Percentiles rank a stretch among this genome's conserved stretches.
phyloP scores from a whole-genome alignment of 2,888 invertebrate species.

The Bruchidius siliquastri region DNA sequence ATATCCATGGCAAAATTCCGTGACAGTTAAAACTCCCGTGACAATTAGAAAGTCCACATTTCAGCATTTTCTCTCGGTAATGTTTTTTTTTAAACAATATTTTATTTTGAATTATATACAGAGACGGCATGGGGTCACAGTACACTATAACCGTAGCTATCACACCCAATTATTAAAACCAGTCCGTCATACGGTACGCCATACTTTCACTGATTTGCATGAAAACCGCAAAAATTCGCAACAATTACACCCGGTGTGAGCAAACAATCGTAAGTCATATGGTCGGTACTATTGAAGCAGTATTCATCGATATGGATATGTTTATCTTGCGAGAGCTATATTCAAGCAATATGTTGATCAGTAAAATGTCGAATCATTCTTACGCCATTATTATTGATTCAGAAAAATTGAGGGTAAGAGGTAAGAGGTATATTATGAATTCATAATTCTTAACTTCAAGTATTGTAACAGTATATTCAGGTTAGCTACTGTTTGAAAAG shows the following conservation, averaged over 20 bases:
- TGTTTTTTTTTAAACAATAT: background rate
- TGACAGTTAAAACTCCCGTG: background rate
- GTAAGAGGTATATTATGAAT: no score
- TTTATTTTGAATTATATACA: background rate
- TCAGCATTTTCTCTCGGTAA: background rate
- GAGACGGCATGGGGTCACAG: background rate
- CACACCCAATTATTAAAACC: background rate
- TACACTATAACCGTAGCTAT: background rate
- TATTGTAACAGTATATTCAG: no score
- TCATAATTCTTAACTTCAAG: no score
- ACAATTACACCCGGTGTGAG: background rate
- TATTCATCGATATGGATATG: background rate
- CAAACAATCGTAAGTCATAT: background rate
- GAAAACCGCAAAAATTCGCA: background rate
- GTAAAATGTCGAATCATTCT: no score
- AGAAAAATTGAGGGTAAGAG: no score
- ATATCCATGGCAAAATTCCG: background rate
- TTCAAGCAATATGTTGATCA: no score
- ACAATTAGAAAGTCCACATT: background rate
- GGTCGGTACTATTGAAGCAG: background rate
- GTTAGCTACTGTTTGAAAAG: no score
- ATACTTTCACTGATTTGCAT: background rate
- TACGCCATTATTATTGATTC: no score
- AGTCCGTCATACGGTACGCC: background rate
- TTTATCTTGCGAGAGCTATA: no score